phyloP scores from a whole-genome alignment of 2,888 invertebrate genomes.

The Euplexia lucipara region DNA sequence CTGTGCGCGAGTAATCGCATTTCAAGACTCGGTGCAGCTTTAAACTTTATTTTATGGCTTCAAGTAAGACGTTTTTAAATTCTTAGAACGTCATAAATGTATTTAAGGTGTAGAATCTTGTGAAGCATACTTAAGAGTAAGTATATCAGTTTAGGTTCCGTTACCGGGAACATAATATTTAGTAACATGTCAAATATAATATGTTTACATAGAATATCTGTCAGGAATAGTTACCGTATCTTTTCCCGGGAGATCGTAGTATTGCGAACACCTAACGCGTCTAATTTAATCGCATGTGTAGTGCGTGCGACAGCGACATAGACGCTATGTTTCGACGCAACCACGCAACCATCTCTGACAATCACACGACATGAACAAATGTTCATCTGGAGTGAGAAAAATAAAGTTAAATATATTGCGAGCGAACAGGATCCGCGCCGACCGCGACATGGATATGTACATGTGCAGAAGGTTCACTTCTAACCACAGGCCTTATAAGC shows the following conservation, averaged over 20 bases:
- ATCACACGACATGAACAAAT: background rate
- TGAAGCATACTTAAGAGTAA: background rate
- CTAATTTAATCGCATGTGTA: background rate
- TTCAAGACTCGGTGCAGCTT: conserved; percentile 10
- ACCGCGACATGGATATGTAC: background rate
- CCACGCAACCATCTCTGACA: conserved; percentile 8
- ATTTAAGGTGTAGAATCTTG: background rate
- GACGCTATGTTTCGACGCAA: no score
- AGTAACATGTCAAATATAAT: conserved; percentile 12
- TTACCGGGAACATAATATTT: conserved; percentile 12
- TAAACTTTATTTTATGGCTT: conserved; percentile 18
- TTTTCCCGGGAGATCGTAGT: conserved; percentile 10
- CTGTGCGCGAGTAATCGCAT: conserved; percentile 12
- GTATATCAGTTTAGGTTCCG: conserved; percentile 6
- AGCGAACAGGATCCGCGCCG: conserved; percentile 37
- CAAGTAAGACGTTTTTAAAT: conserved; percentile 18
- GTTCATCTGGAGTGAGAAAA: conserved; percentile 16
- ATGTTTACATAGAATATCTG: no score
- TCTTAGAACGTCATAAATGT: background rate
- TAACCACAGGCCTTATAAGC: background rate
- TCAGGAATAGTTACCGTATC: conserved; percentile 23
- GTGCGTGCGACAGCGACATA: background rate
- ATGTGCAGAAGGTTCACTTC: conserved; percentile 22
- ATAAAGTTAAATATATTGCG: conserved; percentile 33
- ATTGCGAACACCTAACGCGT: background rate